phyloP scores from a whole-genome alignment of 2,888 invertebrate species.

The Stenurella melanura region DNA sequence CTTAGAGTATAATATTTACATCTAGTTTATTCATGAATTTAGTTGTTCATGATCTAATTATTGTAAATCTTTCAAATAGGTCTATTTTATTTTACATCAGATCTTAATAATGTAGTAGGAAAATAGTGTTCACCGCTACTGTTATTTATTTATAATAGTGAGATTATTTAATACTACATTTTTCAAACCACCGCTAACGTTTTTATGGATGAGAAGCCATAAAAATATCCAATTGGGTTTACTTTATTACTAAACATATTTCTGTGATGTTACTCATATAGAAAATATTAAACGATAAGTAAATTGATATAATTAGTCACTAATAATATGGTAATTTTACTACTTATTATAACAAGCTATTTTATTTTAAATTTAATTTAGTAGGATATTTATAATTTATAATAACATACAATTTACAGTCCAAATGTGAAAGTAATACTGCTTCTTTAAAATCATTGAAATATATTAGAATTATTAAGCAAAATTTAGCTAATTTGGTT shows the following conservation, averaged over 20 bases:
- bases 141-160: not conserved
- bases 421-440: constrained; percentile 10
- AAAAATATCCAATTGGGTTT: not conserved
- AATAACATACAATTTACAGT: not conserved
- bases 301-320: not conserved
- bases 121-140: not conserved
- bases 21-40: too few species aligned
- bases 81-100: too few species aligned
- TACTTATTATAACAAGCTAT: not conserved
- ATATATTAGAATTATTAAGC: not conserved
- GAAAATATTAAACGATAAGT: not conserved
- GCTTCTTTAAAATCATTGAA: not conserved
- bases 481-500: not conserved
- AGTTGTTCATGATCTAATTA: too few species aligned
- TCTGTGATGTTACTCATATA: not conserved
- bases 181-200: not conserved
- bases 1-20: too few species aligned
- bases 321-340: not conserved
- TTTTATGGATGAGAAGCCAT: not conserved
- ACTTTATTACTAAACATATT: not conserved
- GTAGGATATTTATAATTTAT: not conserved
- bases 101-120: too few species aligned
- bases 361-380: not conserved
- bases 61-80: too few species aligned
- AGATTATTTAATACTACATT: constrained; percentile 1